These are phyloP conservation scores for Entomobrya multifasciata DNA, from an alignment of 2,888 invertebrate species.

Conservation along the genomic window DNA sequence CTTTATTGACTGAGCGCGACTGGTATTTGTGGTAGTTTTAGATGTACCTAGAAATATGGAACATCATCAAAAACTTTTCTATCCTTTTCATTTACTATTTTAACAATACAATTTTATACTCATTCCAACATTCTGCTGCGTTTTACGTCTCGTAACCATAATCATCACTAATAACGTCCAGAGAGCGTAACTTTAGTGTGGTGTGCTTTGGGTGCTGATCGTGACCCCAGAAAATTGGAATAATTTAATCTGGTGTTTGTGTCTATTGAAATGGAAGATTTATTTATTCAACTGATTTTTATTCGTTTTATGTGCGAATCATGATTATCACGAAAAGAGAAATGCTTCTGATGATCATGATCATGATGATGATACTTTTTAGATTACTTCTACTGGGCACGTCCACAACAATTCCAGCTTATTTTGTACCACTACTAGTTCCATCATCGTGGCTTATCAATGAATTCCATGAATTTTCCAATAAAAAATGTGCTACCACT, in stretches of 20 bases:
- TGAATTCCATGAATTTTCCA: neutral
- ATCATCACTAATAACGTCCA: too few species aligned
- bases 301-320: slow-evolving; percentile 57
- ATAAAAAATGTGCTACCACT: neutral
- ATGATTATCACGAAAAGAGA: slow-evolving; percentile 7
- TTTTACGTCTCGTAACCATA: too few species aligned
- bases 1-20: too few species aligned
- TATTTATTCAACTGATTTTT: slow-evolving; percentile 67
- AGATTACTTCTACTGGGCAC: slow-evolving; percentile 59
- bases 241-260: slow-evolving; percentile 51
- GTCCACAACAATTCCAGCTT: slow-evolving; percentile 34
- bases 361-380: slow-evolving; percentile 30
- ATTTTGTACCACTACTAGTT: slow-evolving; percentile 5
- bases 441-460: slow-evolving; percentile 7
- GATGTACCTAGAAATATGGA: slow-evolving; percentile 18
- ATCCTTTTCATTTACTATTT: slow-evolving; percentile 27
- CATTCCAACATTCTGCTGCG: slow-evolving; percentile 20
- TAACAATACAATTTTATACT: slow-evolving; percentile 23
- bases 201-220: neutral
- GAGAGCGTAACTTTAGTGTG: neutral
- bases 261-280: slow-evolving; percentile 24
- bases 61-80: neutral
- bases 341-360: slow-evolving; percentile 5
- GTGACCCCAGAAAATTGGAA: slow-evolving; percentile 35
- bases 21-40: slow-evolving; percentile 12